These are phyloP conservation scores for Vulpes vulpes DNA, from an alignment of 2,113 vertebrate species.

Conservation along the genomic window DNA sequence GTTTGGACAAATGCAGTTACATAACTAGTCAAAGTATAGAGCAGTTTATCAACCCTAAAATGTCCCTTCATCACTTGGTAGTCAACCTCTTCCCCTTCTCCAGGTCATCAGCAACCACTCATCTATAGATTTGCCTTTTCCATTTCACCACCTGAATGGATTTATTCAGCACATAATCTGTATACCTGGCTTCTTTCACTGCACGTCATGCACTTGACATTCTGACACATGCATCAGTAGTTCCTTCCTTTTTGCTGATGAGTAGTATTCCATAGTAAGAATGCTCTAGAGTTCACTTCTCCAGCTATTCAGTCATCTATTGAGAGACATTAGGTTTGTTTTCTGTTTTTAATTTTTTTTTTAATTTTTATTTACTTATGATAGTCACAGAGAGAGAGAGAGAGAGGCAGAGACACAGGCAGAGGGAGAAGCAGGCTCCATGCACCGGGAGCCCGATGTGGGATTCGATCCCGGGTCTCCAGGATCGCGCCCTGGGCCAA, in stretches of 20 bases:
- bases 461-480: too few species aligned
- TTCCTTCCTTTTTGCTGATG: not conserved
- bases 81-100: not conserved
- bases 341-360: not conserved
- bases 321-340: not conserved
- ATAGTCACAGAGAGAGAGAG: too few species aligned
- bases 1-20: not conserved
- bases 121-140: not conserved
- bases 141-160: fast-evolving
- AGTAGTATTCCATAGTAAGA: not conserved
- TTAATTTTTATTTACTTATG: too few species aligned
- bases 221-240: not conserved
- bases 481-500: too few species aligned
- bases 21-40: not conserved
- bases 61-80: not conserved
- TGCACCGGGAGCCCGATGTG: too few species aligned
- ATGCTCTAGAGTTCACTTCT: not conserved
- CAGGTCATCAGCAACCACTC: not conserved
- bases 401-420: too few species aligned
- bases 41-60: not conserved
- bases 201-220: not conserved
- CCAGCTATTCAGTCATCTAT: not conserved
- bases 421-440: too few species aligned
- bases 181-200: not conserved
- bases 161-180: fast-evolving